These are phyloP conservation scores for Clarias magur DNA, from an alignment of 2,113 vertebrate genomes.

Conservation along the genomic window DNA sequence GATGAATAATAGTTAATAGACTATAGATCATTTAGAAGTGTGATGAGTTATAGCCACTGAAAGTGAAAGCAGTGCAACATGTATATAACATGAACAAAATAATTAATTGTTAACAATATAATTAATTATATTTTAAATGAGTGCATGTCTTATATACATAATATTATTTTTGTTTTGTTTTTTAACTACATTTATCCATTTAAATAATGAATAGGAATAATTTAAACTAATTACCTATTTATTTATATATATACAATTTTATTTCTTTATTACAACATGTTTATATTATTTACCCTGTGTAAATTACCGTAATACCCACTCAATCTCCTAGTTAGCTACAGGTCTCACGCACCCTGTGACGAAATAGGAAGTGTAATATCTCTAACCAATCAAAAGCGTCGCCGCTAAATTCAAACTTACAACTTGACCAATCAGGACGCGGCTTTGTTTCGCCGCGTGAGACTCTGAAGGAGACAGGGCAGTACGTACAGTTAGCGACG, in stretches of 20 bases:
- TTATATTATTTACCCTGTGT: not conserved
- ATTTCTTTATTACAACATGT: not conserved
- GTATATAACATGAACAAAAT: too few species aligned
- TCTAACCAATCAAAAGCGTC: conserved; percentile 58
- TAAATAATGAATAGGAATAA: too few species aligned
- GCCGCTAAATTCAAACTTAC: conserved; percentile 59
- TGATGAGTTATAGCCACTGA: too few species aligned
- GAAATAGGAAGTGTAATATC: not conserved
- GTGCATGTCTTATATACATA: not conserved
- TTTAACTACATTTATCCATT: not conserved
- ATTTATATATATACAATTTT: not conserved
- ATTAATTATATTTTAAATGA: too few species aligned
- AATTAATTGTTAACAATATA: not conserved
- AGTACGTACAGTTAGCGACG: not conserved
- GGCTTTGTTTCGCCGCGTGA: not conserved
- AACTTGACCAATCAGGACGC: conserved; percentile 63
- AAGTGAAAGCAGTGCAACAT: too few species aligned
- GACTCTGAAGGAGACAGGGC: not conserved
- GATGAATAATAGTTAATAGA: too few species aligned
- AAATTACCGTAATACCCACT: not conserved
- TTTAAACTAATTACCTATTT: not conserved
- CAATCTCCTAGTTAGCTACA: not conserved
- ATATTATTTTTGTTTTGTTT: not conserved
- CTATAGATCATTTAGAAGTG: too few species aligned
- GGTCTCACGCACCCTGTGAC: not conserved